Base-by-base conservation (phyloP, 2,113 vertebrate species). In the Osmerus eperlanus region DNA sequence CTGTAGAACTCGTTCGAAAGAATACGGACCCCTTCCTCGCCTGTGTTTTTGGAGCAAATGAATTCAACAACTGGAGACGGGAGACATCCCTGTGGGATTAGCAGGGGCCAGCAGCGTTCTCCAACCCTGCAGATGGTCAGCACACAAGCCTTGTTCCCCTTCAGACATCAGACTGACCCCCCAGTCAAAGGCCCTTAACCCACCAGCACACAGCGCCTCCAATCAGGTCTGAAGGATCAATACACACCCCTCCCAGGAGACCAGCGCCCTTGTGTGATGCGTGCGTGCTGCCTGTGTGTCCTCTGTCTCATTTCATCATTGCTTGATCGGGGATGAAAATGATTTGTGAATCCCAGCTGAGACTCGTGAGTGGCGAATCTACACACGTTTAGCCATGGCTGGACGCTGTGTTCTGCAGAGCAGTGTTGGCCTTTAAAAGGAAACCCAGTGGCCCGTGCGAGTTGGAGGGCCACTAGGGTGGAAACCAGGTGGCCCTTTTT, bases 191-290 rank as follows among this genome's bases (percentile, higher is more conserved):
- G 75, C 87, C 78, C 82, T 90, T 86, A 87, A 88, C 88, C 90
- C 83, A 76, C 67, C 81, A 77, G 83, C 63, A 59, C 79, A 79
- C 89, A 82, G 81, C 78, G 85, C 78, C 76, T 85, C 83, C 84
- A 86, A 86, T 88, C 85, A 87, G 75, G 83, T 82, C 73, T 73
- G 84, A 87, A 84, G 82, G 19, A 91, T 92, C 91, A 85, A 91
- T 92, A 90, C 67, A 5, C 4, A 29, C 41, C 61, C 0, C 14
- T 84, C 88, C 89, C 90, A 0, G 58, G 86, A 84, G 41, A 73
- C 71, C 67, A 0, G 15, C 53, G 72, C 73, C 52, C 14, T 19
- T 68, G 58, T 76, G 64, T 56, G 63, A 15, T 28, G 28, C 36
- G 75, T 67, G 12, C 23, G 18, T 28, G 52, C 0, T 21, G 84